Evolutionary conservation across 2,113 vertebrate genomes (phyloP).

Genomic region (Calypte anna): DNA sequence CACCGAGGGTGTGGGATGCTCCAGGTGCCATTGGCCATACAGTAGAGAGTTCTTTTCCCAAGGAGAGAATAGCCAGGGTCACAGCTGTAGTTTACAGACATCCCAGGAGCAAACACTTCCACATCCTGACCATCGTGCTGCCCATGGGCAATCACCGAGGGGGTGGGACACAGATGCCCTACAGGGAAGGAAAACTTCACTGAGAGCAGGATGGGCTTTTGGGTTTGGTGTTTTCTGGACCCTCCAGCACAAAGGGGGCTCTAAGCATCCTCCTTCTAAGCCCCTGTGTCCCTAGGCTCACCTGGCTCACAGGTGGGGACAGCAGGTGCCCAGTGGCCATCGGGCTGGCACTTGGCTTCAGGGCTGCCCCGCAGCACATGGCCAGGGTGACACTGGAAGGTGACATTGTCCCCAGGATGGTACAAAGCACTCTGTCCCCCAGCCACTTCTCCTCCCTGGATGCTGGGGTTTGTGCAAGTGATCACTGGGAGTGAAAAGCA

Average conservation of each 20-base stretch:
- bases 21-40: constrained; percentile 52
- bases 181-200: no score
- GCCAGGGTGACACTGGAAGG: constrained; percentile 25
- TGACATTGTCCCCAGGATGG: not conserved
- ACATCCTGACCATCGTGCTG: no score
- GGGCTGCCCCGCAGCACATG: not conserved
- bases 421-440: not conserved
- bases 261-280: no score
- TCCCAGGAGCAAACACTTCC: no score
- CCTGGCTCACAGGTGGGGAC: constrained; percentile 35
- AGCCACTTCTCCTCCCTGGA: not conserved
- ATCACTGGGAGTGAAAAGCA: not conserved
- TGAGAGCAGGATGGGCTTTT: no score
- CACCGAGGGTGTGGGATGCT: constrained; percentile 50
- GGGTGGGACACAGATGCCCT: no score
- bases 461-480: constrained; percentile 16
- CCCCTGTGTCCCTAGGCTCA: not conserved
- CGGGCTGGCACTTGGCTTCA: not conserved
- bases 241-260: no score
- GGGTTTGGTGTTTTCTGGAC: no score
- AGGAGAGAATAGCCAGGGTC: no score
- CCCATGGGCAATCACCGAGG: no score
- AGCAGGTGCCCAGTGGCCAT: not conserved
- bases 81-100: no score
- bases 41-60: no score